Conservation (phyloP, 2,888 invertebrate genomes). For the Stegophylla sp. region DNA sequence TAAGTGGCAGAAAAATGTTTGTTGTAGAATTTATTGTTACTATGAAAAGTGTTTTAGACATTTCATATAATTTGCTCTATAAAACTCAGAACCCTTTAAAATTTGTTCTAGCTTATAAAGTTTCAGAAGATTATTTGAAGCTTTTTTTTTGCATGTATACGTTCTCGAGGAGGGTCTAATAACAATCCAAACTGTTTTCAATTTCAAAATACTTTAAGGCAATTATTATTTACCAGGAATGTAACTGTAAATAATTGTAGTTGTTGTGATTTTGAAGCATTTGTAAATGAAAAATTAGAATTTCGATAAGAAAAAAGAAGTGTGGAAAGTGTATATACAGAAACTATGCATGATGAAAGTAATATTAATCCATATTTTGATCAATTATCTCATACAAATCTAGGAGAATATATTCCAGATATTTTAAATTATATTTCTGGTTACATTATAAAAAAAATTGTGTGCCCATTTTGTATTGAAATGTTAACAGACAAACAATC, state of each 20-base stretch:
- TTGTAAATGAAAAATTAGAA: not conserved
- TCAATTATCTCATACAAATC: not conserved
- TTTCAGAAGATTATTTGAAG: not conserved
- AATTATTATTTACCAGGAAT: not conserved
- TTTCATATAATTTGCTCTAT: not conserved
- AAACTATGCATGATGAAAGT: not conserved
- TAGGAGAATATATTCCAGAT: not conserved
- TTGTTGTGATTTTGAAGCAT: not conserved
- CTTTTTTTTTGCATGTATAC: slow-evolving; percentile 5
- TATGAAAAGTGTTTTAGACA: not conserved
- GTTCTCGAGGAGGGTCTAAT: not conserved
- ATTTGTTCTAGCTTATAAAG: not conserved
- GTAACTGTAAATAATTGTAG: not conserved
- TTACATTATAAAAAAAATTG: not conserved
- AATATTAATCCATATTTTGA: not conserved
- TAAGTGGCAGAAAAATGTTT: slow-evolving; percentile 1
- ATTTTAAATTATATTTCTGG: not conserved
- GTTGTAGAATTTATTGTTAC: not conserved
- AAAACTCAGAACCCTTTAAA: slow-evolving; percentile 1
- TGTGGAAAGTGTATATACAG: not conserved
- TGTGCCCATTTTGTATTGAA: too few species aligned
- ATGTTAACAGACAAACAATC: too few species aligned
- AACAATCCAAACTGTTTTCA: not conserved
- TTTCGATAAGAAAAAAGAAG: not conserved
- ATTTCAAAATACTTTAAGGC: not conserved